Base-by-base conservation (phyloP, 1,140 invertebrate species). In the Papilio polytes region DNA sequence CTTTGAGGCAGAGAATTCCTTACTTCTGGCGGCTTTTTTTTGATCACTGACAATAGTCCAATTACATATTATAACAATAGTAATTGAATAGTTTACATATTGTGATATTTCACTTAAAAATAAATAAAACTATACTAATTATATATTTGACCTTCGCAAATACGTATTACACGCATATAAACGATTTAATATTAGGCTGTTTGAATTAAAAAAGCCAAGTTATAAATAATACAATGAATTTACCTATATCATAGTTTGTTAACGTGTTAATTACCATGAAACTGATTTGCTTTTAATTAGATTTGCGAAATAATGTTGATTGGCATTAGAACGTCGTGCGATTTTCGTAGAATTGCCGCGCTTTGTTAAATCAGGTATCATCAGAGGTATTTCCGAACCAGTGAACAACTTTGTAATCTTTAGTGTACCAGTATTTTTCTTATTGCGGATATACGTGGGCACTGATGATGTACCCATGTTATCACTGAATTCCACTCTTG, bases 211-310 rank as follows among this genome's bases (percentile, higher is more conserved):
- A 59, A 59, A 36, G 3, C 26, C 13, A 31, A 66, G 63, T 66
- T 66, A 66, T 66, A 66, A 15, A 31, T 66, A 66, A 66, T 63
- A 63, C 22, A 63, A 63, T 63, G 22, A 63, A 63, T 66, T 66
- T 31, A 66, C 63, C 22, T 15, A 66, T 31, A 66, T 66, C 22
- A 31, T 26, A 63, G 63, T 3, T 66, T 66, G 63, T 66, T 66
- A 31, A 66, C 22, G 63, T 15, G 22, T 66, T 66, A 66, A 15
- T 66, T 66, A 66, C 36, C 36, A 31, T 66, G 26, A 66, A 26
- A 66, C 63, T 66, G 63, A 66, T 66, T 66, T 66, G 13, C 12
- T 66, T 66, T 66, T 31, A 31, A 31, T 66, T 66, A 31, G 63
- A 66, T 66, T 66, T 31, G 26, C 26, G 63, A 66, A 31, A 12